These are phyloP conservation scores for Denticeps clupeoides DNA, from an alignment of 2,797 vertebrate species.

Conservation along the genomic window DNA sequence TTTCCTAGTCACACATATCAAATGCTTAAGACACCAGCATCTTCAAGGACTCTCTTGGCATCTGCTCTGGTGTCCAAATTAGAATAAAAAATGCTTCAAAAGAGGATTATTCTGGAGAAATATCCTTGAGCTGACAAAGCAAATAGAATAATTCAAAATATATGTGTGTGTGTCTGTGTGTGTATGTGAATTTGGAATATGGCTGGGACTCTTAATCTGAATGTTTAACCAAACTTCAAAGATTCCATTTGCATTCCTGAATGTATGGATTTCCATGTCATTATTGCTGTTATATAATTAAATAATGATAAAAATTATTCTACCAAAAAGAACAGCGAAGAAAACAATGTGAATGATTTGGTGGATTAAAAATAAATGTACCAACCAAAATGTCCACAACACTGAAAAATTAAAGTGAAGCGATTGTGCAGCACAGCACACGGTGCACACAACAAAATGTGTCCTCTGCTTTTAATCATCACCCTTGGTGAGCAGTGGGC, in stretches of 20 bases:
- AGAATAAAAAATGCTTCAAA: conserved; percentile 24
- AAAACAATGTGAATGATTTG: too few species aligned
- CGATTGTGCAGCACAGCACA: too few species aligned
- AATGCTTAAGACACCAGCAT: conserved; percentile 45
- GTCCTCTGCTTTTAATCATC: too few species aligned
- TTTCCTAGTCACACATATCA: conserved; percentile 57
- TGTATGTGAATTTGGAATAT: conserved; percentile 7
- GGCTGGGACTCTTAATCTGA: conserved; percentile 21
- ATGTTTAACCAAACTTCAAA: conserved; percentile 31
- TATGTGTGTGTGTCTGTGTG: conserved; percentile 22
- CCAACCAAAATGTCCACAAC: too few species aligned
- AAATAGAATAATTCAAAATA: conserved; percentile 35
- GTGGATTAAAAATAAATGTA: too few species aligned
- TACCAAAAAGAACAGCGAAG: too few species aligned
- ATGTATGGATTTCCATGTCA: too few species aligned
- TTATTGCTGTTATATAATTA: too few species aligned
- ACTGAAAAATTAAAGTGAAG: too few species aligned
- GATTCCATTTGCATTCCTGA: conserved; percentile 21
- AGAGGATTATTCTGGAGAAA: conserved; percentile 26
- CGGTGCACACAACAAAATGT: too few species aligned
- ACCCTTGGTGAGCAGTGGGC: too few species aligned
- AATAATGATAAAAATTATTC: too few species aligned
- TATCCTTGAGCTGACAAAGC: conserved; percentile 32
- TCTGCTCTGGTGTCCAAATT: conserved; percentile 42
- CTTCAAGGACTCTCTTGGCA: conserved; percentile 46